Evolutionary conservation across 2,113 vertebrate species (phyloP).

Genomic region (Callopanchax toddi): DNA sequence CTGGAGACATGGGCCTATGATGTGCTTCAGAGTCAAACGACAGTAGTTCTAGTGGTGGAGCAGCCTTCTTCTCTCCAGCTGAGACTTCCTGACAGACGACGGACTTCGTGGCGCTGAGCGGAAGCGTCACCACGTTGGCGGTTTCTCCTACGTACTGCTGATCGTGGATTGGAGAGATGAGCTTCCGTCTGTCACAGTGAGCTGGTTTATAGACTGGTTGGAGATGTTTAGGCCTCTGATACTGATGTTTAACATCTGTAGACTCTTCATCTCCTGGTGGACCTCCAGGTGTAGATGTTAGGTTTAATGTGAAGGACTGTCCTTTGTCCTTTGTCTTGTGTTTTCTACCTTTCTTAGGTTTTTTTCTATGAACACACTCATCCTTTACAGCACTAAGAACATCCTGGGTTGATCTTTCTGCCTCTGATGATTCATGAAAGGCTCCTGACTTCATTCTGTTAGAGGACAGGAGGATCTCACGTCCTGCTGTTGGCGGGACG

Average conservation of each 20-base stretch:
- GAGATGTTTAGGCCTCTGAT: background rate
- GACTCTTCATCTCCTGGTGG: conserved; percentile 16
- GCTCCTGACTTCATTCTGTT: background rate
- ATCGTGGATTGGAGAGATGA: conserved; percentile 71
- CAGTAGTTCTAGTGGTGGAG: conserved; percentile 13
- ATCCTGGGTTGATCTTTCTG: background rate
- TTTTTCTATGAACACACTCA: background rate
- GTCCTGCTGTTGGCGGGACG: background rate
- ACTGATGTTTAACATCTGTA: conserved; percentile 3
- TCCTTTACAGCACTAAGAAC: background rate
- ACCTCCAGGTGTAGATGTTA: background rate
- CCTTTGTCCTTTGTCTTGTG: background rate
- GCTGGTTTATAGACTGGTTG: conserved; percentile 22
- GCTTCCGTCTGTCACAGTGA: conserved; percentile 43
- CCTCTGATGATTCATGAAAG: background rate
- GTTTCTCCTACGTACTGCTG: conserved; percentile 69
- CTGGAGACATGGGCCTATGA: conserved; percentile 28
- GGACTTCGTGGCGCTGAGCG: background rate
- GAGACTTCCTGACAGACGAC: conserved; percentile 1
- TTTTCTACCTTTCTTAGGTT: conserved; percentile 11
- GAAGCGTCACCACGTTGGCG: conserved; percentile 28
- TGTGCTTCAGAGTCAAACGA: conserved; percentile 51
- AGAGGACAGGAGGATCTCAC: background rate
- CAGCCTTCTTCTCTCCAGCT: background rate
- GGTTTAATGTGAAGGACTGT: background rate